Base-by-base conservation (phyloP, 2,888 invertebrate species). In the Drosophila melanosoma region DNA sequence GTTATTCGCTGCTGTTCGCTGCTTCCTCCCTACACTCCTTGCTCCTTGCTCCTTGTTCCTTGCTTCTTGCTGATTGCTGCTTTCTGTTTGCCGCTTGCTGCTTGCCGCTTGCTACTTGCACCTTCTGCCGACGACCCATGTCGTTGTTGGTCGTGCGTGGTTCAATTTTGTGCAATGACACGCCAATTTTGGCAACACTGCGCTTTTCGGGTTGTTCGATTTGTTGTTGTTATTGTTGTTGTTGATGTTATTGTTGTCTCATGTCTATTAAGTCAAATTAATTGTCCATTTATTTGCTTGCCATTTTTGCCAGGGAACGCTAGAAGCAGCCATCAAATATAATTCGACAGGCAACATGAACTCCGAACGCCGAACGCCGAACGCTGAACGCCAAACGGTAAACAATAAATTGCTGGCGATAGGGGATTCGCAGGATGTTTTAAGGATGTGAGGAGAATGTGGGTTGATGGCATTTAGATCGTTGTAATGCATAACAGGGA, bases 221-320 rank as follows among this genome's bases (percentile, higher is more conserved):
- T 48, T 32, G 49, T 23, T n/a, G 17, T 8, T 54, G 8, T 23
- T 57, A 12, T 4, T 36, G 64, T 2, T 32, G 52, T 35, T 42
- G 59, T 29, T 60, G 62, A 23, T 65, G 62, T 59, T 57, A 52
- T 29, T 42, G 33, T 58, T 58, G 63, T 65, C 64, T 75, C 85
- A 71, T 87, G 89, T 87, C 89, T 83, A 89, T 89, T 89, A 87
- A 83, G 90, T 83, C 88, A 85, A 86, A 86, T 86, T 86, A 86
- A 86, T 86, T 88, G 85, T 86, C 68, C 87, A 86, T 90, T 90
- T 86, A 90, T 90, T 88, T 86, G 72, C 75, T 82, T 84, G 85
- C 78, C 54, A 81, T 72, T 81, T 67, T 64, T 57, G 78, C 57
- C 63, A 61, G 53, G 56, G 59, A 67, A 45, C 48, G 65, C 65